Percentiles rank a stretch among this genome's conserved stretches.
Conservation (phyloP, 2,888 invertebrate species). For the Leucozona laternaria region DNA sequence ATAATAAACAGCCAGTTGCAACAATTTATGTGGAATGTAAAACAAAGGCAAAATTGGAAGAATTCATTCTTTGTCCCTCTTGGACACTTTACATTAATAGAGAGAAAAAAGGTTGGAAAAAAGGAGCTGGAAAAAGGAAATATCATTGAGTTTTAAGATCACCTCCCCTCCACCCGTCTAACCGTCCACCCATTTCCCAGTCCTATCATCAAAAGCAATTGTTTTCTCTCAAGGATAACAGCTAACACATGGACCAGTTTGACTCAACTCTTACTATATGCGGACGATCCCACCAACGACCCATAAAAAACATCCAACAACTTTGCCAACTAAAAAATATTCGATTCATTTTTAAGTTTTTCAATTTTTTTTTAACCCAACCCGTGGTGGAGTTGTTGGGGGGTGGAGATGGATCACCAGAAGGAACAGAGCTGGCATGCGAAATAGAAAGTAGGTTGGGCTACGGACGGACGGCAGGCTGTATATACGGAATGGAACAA, state of each 20-base stretch:
- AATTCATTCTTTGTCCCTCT: slow-evolving; percentile 53
- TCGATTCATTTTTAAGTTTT: slow-evolving; percentile 69
- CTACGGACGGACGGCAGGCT: slow-evolving; percentile 19
- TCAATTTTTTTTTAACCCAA: not conserved
- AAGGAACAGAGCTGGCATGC: slow-evolving; percentile 33
- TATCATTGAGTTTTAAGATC: slow-evolving; percentile 41
- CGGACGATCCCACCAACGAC: slow-evolving; percentile 50
- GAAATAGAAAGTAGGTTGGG: slow-evolving; percentile 58
- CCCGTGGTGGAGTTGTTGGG: slow-evolving; percentile 30
- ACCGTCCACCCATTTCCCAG: slow-evolving; percentile 4
- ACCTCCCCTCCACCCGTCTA: slow-evolving; percentile 27
- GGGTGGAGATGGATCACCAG: slow-evolving; percentile 60
- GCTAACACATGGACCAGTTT: slow-evolving; percentile 66
- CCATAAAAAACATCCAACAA: slow-evolving; percentile 68
- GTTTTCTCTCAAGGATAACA: slow-evolving; percentile 59
- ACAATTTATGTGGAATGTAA: slow-evolving; percentile 62
- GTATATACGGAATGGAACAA: slow-evolving; percentile 35
- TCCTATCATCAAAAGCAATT: slow-evolving; percentile 62
- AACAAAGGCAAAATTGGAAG: slow-evolving; percentile 42
- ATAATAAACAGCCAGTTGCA: slow-evolving; percentile 67
- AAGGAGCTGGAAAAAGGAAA: slow-evolving; percentile 29
- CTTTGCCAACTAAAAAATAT: slow-evolving; percentile 61
- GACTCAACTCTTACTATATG: slow-evolving; percentile 9
- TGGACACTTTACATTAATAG: slow-evolving; percentile 50
- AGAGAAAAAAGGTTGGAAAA: not conserved